Conservation (phyloP, 2,113 vertebrate species). For the Uria aalge region DNA sequence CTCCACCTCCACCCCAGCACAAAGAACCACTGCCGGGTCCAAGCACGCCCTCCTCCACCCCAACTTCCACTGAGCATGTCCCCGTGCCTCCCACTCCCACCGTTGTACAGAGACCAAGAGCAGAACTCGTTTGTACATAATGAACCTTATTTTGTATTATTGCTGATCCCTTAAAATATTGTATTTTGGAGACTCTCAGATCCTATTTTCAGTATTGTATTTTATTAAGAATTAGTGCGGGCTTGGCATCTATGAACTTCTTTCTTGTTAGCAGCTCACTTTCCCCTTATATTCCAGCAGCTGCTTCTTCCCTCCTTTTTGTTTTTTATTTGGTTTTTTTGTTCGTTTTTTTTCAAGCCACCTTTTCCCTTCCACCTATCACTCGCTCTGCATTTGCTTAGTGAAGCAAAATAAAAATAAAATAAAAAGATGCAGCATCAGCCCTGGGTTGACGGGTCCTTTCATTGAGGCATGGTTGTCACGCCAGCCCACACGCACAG, state of each 20-base stretch:
- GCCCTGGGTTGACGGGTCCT: slow-evolving; percentile 32
- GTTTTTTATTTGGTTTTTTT: neutral
- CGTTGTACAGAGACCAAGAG: slow-evolving; percentile 81
- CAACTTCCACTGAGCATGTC: neutral
- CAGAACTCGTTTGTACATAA: slow-evolving; percentile 85
- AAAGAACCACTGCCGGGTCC: slow-evolving; percentile 62
- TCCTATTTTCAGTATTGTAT: slow-evolving; percentile 80
- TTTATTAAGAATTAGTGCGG: slow-evolving; percentile 80
- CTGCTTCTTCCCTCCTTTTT: slow-evolving; percentile 37
- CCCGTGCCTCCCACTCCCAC: slow-evolving; percentile 47
- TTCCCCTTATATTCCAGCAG: slow-evolving; percentile 53
- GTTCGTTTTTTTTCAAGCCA: slow-evolving; percentile 38
- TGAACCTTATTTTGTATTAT: slow-evolving; percentile 86
- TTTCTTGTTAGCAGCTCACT: slow-evolving; percentile 23
- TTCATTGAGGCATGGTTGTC: slow-evolving; percentile 6
- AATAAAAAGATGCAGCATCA: slow-evolving; percentile 85
- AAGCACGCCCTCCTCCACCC: neutral
- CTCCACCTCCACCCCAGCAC: neutral
- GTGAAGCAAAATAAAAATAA: slow-evolving; percentile 82
- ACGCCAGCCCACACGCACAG: neutral
- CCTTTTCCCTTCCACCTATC: slow-evolving; percentile 17
- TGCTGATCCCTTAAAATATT: slow-evolving; percentile 79
- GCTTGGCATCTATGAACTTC: slow-evolving; percentile 71
- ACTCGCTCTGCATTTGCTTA: slow-evolving; percentile 77
- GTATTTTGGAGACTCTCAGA: slow-evolving; percentile 78